Conservation (phyloP, 2,797 vertebrate genomes). For the Cyprinodon diabolis region DNA sequence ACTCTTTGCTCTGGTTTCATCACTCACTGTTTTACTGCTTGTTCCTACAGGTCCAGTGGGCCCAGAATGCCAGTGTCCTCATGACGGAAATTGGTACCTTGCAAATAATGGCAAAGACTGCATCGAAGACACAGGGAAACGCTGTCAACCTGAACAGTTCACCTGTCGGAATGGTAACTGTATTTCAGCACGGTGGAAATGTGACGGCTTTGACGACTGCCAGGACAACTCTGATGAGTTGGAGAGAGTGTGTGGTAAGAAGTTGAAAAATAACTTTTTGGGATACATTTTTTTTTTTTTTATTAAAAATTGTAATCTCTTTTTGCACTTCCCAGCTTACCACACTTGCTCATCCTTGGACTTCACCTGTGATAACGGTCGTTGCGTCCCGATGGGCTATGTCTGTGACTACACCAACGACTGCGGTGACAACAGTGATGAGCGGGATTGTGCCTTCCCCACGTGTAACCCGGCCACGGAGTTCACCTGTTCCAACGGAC, state of each 20-base stretch:
- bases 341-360: constrained; percentile 87
- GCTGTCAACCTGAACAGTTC: constrained; percentile 84
- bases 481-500: constrained; percentile 87
- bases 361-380: constrained; percentile 91
- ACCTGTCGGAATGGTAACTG: constrained; percentile 90
- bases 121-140: constrained; percentile 83
- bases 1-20: constrained; percentile 5
- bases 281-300: not conserved
- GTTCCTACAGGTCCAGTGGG: constrained; percentile 85
- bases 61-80: constrained; percentile 93
- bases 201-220: constrained; percentile 87
- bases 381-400: constrained; percentile 84
- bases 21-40: constrained; percentile 8
- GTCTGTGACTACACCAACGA: constrained; percentile 90
- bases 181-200: constrained; percentile 83
- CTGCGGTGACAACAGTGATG: constrained; percentile 93
- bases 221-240: constrained; percentile 88
- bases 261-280: not conserved
- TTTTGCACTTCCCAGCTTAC: constrained; percentile 79
- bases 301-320: not conserved
- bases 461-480: constrained; percentile 86
- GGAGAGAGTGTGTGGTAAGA: constrained; percentile 90
- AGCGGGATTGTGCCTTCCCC: constrained; percentile 86
- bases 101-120: constrained; percentile 90
- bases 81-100: constrained; percentile 89